Conservation (phyloP, 1,140 invertebrate species). For the Trichonephila inaurata region DNA sequence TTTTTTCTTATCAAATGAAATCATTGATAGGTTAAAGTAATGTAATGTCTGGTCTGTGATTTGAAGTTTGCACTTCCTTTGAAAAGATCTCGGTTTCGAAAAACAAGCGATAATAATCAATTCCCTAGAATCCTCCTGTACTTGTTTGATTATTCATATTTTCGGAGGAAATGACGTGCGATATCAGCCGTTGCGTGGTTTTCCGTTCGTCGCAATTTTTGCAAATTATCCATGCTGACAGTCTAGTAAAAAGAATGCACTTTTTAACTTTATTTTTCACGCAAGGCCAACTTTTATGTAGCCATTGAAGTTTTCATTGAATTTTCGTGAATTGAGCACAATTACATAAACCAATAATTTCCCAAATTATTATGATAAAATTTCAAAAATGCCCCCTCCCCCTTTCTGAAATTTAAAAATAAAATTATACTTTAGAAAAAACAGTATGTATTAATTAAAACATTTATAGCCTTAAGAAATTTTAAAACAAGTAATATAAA, state of each 20-base stretch:
- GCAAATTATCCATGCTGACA: not conserved
- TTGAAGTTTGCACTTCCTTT: conserved; percentile 5
- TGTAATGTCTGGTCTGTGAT: not conserved
- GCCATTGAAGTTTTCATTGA: no score
- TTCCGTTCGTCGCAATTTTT: conserved; percentile 21
- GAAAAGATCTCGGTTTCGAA: not conserved
- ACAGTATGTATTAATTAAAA: no score
- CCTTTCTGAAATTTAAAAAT: no score
- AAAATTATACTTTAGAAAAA: no score
- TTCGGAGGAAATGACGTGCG: conserved; percentile 19
- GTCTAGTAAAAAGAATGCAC: not conserved
- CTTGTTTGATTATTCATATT: conserved; percentile 27
- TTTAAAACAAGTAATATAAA: no score
- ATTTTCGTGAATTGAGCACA: no score
- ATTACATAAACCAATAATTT: no score
- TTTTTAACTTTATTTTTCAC: not conserved
- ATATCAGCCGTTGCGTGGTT: conserved; percentile 31
- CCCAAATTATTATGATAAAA: no score
- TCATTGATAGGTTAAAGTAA: not conserved
- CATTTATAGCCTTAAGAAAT: no score
- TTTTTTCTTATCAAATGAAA: not conserved
- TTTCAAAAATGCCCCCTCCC: no score
- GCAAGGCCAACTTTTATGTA: no score
- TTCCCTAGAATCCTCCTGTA: not conserved
- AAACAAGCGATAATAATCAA: conserved; percentile 20